Evolutionary conservation across 2,113 vertebrate species (phyloP), one percentile per base, ranked within the genome.

Genomic region (Archocentrus centrarchus): DNA sequence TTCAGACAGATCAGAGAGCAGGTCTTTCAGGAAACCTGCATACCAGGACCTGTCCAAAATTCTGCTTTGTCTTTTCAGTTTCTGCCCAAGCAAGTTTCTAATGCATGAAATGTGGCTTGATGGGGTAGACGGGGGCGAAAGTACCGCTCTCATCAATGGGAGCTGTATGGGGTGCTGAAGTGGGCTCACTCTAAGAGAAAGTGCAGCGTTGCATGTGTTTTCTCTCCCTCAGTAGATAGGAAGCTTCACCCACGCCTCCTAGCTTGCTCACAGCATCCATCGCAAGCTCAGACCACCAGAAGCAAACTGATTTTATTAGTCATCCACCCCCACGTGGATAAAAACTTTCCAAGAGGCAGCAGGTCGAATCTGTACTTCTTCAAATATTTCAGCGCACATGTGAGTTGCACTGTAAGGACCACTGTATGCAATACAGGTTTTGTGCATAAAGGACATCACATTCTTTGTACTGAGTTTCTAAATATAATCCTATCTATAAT

Each of bases 161-260:
- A 90, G 84, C 91, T 85, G 79, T 83, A 89, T 82, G 79, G 86
- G 86, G 70, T 68, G 75, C 59, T 92, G 87, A 89, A 94, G 93
- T 92, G 91, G 92, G 86, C 88, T 91, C 83, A 76, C 87, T 92
- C 89, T 85, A 77, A 22, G 61, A 87, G 92, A 44, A 57, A 91
- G 92, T 64, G 86, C 85, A 80, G 83, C 2, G 58, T 85, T 57
- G 81, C 84, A 77, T 93, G 91, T 90, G 82, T 93, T 90, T 90
- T 93, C 84, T 88, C 82, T 92, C 86, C 81, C 89, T 89, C 87
- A 59, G 47, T 80, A 85, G 89, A 92, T 83, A 85, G 91, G 91
- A 93, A 91, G 81, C 86, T 81, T 92, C 93, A 91, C 93, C 93
- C 92, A 95, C 94, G 91, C 88, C 80, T 80, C 85, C 83, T 86